These are phyloP conservation scores for Cichlasoma orientale DNA, from an alignment of 2,797 vertebrate species.

Conservation along the genomic window DNA sequence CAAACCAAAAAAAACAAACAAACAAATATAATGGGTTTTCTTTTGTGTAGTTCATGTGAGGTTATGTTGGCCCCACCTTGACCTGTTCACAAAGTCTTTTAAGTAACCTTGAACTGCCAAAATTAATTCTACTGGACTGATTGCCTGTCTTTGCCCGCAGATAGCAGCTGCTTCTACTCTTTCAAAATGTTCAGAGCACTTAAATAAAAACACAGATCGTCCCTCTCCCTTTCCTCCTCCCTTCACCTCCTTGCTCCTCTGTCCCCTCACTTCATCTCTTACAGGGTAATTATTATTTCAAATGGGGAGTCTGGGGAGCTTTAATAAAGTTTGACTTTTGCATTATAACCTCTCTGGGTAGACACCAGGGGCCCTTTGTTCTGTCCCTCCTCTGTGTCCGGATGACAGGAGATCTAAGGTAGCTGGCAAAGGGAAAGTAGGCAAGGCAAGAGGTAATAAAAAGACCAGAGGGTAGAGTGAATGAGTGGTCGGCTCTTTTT, in stretches of 20 bases:
- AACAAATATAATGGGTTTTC: not conserved
- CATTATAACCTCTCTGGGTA: conserved; percentile 73
- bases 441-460: conserved; percentile 8
- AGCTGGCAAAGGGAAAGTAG: conserved; percentile 15
- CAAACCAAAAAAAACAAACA: not conserved
- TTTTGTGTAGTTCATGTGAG: conserved; percentile 52
- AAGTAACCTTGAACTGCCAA: conserved; percentile 42
- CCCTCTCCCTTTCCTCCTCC: conserved; percentile 48
- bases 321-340: conserved; percentile 78
- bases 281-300: conserved; percentile 78
- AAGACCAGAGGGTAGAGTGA: conserved; percentile 4
- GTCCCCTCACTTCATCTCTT: conserved; percentile 60
- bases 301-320: conserved; percentile 59
- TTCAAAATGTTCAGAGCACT: conserved; percentile 61
- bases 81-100: conserved; percentile 50
- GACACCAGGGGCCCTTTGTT: conserved; percentile 71
- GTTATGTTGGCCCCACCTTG: conserved; percentile 51
- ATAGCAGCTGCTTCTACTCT: conserved; percentile 78
- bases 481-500: conserved; percentile 18
- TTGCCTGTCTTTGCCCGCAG: conserved; percentile 46
- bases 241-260: conserved; percentile 52
- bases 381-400: conserved; percentile 28
- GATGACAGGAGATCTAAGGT: conserved; percentile 34
- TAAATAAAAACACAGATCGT: conserved; percentile 75
- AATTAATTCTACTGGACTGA: conserved; percentile 37